These are phyloP conservation scores for Gadus chalcogrammus DNA, from an alignment of 2,113 vertebrate genomes.

Conservation along the genomic window DNA sequence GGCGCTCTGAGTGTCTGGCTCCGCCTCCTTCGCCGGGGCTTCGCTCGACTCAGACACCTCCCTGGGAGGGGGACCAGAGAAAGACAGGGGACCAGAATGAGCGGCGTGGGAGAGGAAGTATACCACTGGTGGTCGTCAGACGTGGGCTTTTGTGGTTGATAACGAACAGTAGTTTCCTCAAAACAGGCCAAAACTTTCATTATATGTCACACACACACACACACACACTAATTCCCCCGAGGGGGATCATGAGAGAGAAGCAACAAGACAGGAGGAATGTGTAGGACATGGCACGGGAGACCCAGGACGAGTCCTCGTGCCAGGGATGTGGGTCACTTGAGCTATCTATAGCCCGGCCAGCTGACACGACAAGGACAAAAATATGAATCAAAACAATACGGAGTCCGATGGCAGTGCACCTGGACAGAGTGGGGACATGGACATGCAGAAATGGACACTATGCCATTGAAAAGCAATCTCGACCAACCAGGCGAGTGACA, in stretches of 20 bases:
- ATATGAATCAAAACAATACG: constrained; percentile 44
- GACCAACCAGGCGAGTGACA: no score
- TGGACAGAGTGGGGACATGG: not conserved
- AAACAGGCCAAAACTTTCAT: not conserved
- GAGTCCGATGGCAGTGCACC: constrained; percentile 18
- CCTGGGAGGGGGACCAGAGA: constrained; percentile 48
- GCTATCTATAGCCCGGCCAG: constrained; percentile 72
- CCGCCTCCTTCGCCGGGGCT: constrained; percentile 67
- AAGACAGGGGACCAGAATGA: constrained; percentile 20
- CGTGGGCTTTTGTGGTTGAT: not conserved
- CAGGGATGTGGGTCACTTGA: constrained; percentile 63
- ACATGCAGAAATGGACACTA: no score
- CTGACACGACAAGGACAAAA: constrained; percentile 55
- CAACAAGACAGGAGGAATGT: no score
- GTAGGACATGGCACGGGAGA: no score
- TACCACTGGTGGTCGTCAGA: constrained; percentile 17
- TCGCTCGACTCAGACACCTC: constrained; percentile 73
- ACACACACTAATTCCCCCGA: no score
- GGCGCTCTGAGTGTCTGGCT: constrained; percentile 62
- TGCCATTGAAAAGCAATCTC: no score
- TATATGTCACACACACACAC: no score
- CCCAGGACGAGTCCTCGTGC: constrained; percentile 24
- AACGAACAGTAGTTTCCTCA: not conserved
- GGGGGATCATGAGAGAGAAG: no score
- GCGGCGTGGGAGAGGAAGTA: constrained; percentile 27